These are phyloP conservation scores for Cladopsammia gracilis DNA, from an alignment of 64 coral and sea anemone species.

Conservation along the genomic window DNA sequence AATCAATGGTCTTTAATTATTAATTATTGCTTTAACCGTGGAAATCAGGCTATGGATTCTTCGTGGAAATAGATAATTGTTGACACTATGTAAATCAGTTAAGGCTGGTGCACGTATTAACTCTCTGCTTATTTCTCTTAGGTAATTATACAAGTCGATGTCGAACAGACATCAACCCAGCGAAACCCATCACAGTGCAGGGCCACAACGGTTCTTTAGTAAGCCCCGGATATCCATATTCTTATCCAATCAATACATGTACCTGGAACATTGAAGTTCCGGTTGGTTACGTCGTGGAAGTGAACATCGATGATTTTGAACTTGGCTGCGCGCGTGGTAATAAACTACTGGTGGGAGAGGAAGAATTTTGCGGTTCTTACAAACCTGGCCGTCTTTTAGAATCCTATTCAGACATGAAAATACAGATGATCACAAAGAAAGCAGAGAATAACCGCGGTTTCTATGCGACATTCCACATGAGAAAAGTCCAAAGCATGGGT, in stretches of 20 bases:
- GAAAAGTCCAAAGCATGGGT: too few relatives aligned
- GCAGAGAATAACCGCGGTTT: conserved; percentile 28
- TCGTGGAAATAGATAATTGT: too few relatives aligned
- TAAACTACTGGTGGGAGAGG: not conserved
- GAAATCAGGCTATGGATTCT: too few relatives aligned
- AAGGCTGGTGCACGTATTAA: not conserved
- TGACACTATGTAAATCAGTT: too few relatives aligned
- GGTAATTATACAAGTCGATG: not conserved
- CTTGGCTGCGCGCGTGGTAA: not conserved
- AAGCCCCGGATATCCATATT: conserved; percentile 21
- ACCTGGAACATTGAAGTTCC: conserved; percentile 17
- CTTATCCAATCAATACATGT: conserved; percentile 27
- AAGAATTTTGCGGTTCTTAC: not conserved
- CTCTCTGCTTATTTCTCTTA: not conserved
- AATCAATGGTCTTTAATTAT: too few relatives aligned
- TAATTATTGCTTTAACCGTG: too few relatives aligned
- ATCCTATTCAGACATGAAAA: not conserved
- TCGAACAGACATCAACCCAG: not conserved
- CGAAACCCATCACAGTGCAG: not conserved
- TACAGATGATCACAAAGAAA: not conserved
- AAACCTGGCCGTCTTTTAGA: conserved; percentile 3
- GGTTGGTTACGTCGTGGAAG: conserved; percentile 9
- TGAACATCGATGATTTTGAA: conserved; percentile 28
- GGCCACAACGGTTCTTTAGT: conserved; percentile 7
- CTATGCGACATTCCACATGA: not conserved